Evolutionary conservation across 2,113 vertebrate species (phyloP).

Genomic region (Danio rerio): DNA sequence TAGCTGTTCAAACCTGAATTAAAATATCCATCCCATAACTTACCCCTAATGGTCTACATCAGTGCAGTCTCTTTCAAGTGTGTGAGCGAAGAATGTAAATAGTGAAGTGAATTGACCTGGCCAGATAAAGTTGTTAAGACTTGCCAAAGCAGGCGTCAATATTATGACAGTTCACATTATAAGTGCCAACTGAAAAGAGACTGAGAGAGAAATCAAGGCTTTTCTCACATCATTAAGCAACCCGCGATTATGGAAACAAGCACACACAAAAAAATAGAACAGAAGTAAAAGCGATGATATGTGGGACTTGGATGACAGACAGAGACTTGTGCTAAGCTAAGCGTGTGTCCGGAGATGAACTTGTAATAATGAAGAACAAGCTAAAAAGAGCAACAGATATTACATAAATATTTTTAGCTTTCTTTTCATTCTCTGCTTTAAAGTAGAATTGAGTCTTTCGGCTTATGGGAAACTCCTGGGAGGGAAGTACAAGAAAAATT

Average conservation of each 20-base stretch:
- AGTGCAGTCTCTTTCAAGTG: neutral
- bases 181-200: conserved; percentile 5
- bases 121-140: conserved; percentile 24
- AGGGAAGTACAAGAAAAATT: conserved; percentile 46
- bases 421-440: neutral
- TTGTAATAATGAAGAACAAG: conserved; percentile 14
- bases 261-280: neutral
- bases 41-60: neutral
- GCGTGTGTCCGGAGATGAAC: conserved; percentile 5
- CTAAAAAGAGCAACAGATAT: conserved; percentile 2
- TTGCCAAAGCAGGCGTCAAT: conserved; percentile 16
- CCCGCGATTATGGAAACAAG: neutral
- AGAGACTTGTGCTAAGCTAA: neutral
- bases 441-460: neutral
- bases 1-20: conserved; percentile 1
- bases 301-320: neutral
- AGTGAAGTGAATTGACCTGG: conserved; percentile 4
- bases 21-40: neutral
- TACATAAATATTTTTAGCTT: conserved; percentile 8
- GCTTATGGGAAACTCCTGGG: conserved; percentile 4
- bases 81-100: neutral
- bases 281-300: conserved; percentile 12
- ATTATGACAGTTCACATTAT: conserved; percentile 26
- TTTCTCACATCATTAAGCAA: conserved; percentile 25
- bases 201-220: neutral